Conservation (phyloP, 2,888 invertebrate species). For the Carabus problematicus region DNA sequence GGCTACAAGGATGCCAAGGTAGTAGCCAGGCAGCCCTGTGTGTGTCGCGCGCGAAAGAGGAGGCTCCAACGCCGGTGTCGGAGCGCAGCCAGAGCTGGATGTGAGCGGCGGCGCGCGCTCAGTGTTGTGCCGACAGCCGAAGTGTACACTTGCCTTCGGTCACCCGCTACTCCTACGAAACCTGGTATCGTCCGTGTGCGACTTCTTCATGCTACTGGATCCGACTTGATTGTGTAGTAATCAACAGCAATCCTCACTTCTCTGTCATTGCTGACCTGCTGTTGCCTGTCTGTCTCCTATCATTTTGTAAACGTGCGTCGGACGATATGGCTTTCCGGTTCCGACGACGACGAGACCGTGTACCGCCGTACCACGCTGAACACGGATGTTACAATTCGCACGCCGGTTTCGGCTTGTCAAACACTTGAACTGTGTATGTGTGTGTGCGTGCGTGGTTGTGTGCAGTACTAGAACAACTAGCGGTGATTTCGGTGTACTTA, state of each 20-base stretch:
- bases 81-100: conserved; percentile 8
- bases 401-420: conserved; percentile 4
- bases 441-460: too few species aligned
- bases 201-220: conserved; percentile 2
- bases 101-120: conserved; percentile 16
- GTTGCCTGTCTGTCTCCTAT: neutral
- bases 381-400: conserved; percentile 6
- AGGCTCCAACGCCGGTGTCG: conserved; percentile 9
- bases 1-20: conserved; percentile 13
- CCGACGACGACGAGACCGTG: neutral
- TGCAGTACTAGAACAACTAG: too few species aligned
- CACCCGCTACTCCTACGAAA: conserved; percentile 13
- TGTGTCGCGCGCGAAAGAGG: conserved; percentile 19
- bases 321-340: conserved; percentile 4
- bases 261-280: conserved; percentile 2
- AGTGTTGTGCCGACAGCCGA: conserved; percentile 35
- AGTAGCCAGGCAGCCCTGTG: neutral
- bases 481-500: too few species aligned
- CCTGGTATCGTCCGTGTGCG: neutral
- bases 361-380: conserved; percentile 6
- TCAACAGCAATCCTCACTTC: neutral
- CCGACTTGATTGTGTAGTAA: neutral
- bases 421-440: conserved; percentile 5
- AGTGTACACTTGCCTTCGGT: conserved; percentile 17
- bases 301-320: conserved; percentile 5